These are phyloP conservation scores for Nephrotoma appendiculata DNA, from an alignment of 2,888 invertebrate species.

Conservation along the genomic window DNA sequence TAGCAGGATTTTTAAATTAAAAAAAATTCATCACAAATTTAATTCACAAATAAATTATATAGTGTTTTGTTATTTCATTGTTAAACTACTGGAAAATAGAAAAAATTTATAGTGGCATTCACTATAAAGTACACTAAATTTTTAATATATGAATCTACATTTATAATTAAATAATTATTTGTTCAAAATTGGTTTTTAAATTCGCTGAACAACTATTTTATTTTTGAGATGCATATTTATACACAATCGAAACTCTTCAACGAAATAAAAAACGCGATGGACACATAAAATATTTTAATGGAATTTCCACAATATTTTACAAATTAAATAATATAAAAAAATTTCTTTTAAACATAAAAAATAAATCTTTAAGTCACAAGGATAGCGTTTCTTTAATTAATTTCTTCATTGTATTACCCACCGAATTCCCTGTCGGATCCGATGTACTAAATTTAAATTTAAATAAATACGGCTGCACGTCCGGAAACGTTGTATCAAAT, in stretches of 20 bases:
- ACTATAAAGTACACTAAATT: not conserved
- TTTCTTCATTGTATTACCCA: constrained; percentile 81
- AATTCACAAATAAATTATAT: not conserved
- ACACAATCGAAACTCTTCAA: not conserved
- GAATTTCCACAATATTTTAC: not conserved
- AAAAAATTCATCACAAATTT: not conserved
- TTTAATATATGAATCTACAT: not conserved
- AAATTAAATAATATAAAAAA: not conserved
- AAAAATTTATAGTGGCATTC: not conserved
- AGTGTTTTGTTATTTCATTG: not conserved
- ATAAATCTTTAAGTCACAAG: constrained; percentile 38
- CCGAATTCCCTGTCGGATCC: constrained; percentile 62
- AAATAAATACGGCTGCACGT: constrained; percentile 94
- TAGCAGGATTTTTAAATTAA: not conserved
- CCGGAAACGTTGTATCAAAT: constrained; percentile 84
- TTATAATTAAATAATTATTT: not conserved
- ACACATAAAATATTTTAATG: not conserved
- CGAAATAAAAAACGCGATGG: not conserved
- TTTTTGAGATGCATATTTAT: not conserved
- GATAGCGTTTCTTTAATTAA: constrained; percentile 72
- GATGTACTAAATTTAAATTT: constrained; percentile 75
- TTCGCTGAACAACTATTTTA: not conserved
- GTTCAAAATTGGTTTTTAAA: not conserved
- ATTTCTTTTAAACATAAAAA: not conserved
- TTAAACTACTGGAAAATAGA: not conserved